Conservation (phyloP, 37 sponge, comb jelly and placozoan genomes). For the Dysidea cf. avara region DNA sequence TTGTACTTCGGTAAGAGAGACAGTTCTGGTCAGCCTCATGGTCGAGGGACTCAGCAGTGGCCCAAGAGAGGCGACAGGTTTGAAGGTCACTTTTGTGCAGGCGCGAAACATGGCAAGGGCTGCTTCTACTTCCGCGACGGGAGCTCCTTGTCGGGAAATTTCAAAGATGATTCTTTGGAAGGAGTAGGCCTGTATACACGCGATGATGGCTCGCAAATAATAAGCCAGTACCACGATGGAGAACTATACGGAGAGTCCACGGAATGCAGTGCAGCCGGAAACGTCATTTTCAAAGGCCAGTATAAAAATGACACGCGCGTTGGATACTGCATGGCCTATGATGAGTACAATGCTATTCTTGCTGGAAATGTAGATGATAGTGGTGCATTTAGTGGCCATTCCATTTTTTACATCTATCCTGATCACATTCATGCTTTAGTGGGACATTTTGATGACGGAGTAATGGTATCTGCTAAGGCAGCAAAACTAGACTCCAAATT, state of each 20-base stretch:
- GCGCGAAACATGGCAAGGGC: slow-evolving; percentile 53
- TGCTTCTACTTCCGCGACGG: slow-evolving; percentile 68
- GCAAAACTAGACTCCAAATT: slow-evolving; percentile 3
- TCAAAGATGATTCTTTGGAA: slow-evolving; percentile 26
- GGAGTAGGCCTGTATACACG: slow-evolving; percentile 52
- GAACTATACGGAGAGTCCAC: slow-evolving; percentile 50
- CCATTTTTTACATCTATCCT: slow-evolving; percentile 67
- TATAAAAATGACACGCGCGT: slow-evolving; percentile 30
- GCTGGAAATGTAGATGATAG: slow-evolving; percentile 42
- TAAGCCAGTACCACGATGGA: slow-evolving; percentile 41
- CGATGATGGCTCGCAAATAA: slow-evolving; percentile 55
- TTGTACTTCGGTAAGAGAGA: slow-evolving; percentile 21
- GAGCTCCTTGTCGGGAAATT: slow-evolving; percentile 44
- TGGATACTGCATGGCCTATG: slow-evolving; percentile 37
- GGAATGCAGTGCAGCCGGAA: slow-evolving; percentile 31
- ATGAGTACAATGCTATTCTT: slow-evolving; percentile 54
- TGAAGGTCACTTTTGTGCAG: slow-evolving; percentile 54
- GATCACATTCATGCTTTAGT: slow-evolving; percentile 46
- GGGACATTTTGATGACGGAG: slow-evolving; percentile 46
- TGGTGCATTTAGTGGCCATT: slow-evolving; percentile 48
- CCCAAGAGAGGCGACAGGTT: slow-evolving; percentile 22
- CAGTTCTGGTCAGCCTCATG: slow-evolving; percentile 41
- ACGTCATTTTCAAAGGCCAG: slow-evolving; percentile 19
- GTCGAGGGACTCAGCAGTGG: slow-evolving; percentile 62
- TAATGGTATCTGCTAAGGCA: slow-evolving; percentile 27